Conservation (phyloP, 2,113 vertebrate species). For the Haliaeetus leucogaster region DNA sequence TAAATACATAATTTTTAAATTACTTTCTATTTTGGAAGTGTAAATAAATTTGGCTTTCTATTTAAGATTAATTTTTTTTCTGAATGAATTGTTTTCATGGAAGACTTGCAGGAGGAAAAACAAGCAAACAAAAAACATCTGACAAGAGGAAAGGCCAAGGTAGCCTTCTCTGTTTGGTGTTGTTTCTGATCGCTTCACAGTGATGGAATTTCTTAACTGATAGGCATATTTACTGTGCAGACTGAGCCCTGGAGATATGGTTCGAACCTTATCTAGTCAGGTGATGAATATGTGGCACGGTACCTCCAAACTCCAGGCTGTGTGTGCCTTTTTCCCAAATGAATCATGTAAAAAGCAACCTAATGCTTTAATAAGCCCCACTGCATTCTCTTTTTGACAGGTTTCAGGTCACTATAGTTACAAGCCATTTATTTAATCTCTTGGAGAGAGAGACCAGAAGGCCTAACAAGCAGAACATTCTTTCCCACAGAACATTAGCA, state of each 20-base stretch:
- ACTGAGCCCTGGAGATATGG: not conserved
- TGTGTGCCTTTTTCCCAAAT: not conserved
- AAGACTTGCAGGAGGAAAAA: not conserved
- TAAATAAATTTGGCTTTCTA: not conserved
- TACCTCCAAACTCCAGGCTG: not conserved
- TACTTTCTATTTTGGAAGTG: not conserved
- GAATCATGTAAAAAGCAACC: not conserved
- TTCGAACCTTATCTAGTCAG: not conserved
- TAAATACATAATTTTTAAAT: not conserved
- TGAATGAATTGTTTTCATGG: not conserved
- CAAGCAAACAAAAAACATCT: not conserved
- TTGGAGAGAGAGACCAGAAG: not conserved
- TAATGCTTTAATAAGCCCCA: not conserved
- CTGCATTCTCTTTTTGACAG: not conserved
- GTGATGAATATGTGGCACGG: not conserved
- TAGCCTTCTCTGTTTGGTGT: fast-evolving
- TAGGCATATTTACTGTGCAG: not conserved
- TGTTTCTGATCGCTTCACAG: not conserved
- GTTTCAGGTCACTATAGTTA: not conserved
- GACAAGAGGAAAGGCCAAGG: not conserved
- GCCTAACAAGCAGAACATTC: not conserved
- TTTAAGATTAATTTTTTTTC: not conserved
- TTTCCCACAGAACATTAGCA: not conserved
- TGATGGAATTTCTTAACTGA: not conserved
- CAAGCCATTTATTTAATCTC: not conserved